A percentile compares a stretch with the other conserved stretches of the same genome.
Conservation (phyloP, 2,888 invertebrate species). For the Erebia ligea region DNA sequence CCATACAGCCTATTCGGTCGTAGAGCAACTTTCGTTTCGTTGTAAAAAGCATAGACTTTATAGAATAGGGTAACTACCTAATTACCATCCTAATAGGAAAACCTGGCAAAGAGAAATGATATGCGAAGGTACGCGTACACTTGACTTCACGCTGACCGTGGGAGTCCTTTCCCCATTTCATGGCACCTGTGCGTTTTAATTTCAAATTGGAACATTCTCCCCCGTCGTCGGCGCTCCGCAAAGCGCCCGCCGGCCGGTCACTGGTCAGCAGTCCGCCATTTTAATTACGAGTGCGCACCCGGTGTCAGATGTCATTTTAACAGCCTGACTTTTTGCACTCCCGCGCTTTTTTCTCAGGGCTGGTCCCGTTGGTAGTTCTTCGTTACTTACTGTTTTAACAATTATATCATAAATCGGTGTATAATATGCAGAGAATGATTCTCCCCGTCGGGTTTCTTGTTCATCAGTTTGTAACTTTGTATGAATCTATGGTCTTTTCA, state of each 20-base stretch:
- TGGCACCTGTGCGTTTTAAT: constrained; percentile 9
- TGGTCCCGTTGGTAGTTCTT: background rate
- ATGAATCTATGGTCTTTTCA: no score
- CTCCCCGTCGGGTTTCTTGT: no score
- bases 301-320: constrained; percentile 72
- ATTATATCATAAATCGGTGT: background rate
- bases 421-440: background rate
- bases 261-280: constrained; percentile 39
- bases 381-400: background rate
- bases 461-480: no score
- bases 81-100: no score
- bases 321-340: constrained; percentile 67
- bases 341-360: constrained; percentile 54
- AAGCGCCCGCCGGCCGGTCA: constrained; percentile 48
- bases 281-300: constrained; percentile 51
- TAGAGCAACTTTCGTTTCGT: no score
- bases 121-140: background rate
- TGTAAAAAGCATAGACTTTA: no score
- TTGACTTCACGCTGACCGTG: background rate
- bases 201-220: constrained; percentile 22
- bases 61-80: no score
- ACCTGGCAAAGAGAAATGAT: background rate
- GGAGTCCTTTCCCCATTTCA: constrained; percentile 21
- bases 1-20: no score
- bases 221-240: constrained; percentile 33